These are phyloP conservation scores for Toxonevra muliebris DNA, from an alignment of 2,888 invertebrate species.

Conservation along the genomic window DNA sequence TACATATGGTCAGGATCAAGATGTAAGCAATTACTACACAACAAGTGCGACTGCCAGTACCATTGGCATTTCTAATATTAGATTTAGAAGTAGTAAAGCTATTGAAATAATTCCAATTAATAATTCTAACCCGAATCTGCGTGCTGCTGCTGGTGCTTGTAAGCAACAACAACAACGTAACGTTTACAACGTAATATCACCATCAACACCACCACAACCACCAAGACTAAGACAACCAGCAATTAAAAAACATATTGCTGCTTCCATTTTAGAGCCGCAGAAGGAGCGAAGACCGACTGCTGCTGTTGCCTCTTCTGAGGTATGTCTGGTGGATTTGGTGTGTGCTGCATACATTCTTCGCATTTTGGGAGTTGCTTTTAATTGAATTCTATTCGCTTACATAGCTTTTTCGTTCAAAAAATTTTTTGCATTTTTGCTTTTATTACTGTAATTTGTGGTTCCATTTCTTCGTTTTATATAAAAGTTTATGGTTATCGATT, in stretches of 20 bases:
- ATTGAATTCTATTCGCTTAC: too few species aligned
- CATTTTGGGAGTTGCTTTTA: too few species aligned
- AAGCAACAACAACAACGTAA: neutral
- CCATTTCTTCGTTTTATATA: neutral
- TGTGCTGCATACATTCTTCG: constrained; percentile 12
- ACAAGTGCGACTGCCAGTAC: too few species aligned
- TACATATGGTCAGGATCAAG: constrained; percentile 41
- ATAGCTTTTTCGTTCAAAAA: too few species aligned
- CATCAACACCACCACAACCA: neutral
- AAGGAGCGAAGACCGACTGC: constrained; percentile 16
- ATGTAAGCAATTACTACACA: constrained; percentile 38
- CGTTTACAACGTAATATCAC: neutral
- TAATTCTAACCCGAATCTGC: too few species aligned
- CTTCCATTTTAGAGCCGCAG: constrained; percentile 13
- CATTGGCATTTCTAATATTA: neutral
- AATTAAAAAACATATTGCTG: neutral
- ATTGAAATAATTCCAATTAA: constrained; percentile 30
- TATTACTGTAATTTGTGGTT: too few species aligned
- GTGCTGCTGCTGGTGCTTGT: too few species aligned
- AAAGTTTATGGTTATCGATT: constrained; percentile 6
- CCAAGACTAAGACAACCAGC: neutral
- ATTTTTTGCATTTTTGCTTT: too few species aligned
- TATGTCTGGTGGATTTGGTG: constrained; percentile 3
- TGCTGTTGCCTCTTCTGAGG: constrained; percentile 24
- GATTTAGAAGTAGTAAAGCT: constrained; percentile 21